Evolutionary conservation across 2,113 vertebrate genomes (phyloP), one percentile per base, ranked within the genome.

Genomic region (Gobio gobio): DNA sequence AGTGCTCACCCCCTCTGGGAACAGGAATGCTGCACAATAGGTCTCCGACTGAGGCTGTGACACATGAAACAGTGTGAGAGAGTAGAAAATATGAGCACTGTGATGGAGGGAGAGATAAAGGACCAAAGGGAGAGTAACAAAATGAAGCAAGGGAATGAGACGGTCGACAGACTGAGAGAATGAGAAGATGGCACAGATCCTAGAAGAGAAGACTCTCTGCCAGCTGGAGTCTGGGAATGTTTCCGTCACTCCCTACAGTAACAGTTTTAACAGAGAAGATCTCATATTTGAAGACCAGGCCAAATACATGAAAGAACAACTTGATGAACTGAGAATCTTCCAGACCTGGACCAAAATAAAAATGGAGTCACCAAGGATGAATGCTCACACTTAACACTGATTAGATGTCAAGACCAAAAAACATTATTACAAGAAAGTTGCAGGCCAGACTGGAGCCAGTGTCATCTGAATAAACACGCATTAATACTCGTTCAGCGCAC

Each of bases 251-350:
- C 83, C 70, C 70, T 43, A 73, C 73, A 82, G 79, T 87, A 84
- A 88, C 70, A 86, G 58, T 85, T 88, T 87, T 63, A 84, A 82
- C 84, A 87, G 66, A 85, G 45, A 66, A 74, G 36, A 76, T 85
- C 63, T 43, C 36, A 72, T 29, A 43, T 78, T 61, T 68, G 73
- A 45, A 79, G 76, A 80, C 63, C 66, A 64, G 64, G 20, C 58
- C 54, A 56, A 75, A 45, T 75, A 75, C 72, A 84, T 36, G 10
- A 59, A 81, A 36, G 51, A 80, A 33, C 22, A 59, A 66, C 49
- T 58, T 63, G 43, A 66, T n/a, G 58, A 3, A 56, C 26, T 63
- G 29, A 79, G 45, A 73, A 43, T 51, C 77, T 77, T 78, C 45
- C 63, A 87, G n/a, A 45, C 29, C 43, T 29, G 61, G 82, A 54